phyloP scores from a whole-genome alignment of 2,797 vertebrate genomes.

The Phataginus tricuspis region DNA sequence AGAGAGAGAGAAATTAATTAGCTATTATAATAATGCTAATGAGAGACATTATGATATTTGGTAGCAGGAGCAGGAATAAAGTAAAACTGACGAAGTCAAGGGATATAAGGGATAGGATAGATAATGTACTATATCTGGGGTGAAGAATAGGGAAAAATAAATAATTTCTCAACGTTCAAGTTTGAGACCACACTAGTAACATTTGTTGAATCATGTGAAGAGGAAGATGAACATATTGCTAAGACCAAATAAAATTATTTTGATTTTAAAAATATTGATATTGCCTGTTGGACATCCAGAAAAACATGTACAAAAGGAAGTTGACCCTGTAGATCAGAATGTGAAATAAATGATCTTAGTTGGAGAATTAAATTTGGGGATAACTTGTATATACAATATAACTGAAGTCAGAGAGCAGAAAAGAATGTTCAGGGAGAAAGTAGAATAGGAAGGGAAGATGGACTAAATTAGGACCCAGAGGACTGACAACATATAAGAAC shows the following conservation, averaged over 20 bases:
- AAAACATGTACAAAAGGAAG: background rate
- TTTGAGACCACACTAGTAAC: background rate
- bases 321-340: background rate
- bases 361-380: background rate
- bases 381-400: background rate
- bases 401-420: background rate
- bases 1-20: background rate
- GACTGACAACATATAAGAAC: background rate
- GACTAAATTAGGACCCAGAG: background rate
- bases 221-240: background rate
- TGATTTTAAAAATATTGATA: background rate
- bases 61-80: background rate
- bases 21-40: background rate
- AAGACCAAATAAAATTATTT: background rate
- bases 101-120: background rate
- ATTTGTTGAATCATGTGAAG: background rate
- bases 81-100: background rate
- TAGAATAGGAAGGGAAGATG: background rate
- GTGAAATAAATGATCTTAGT: background rate
- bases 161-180: background rate
- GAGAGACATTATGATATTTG: background rate
- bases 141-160: background rate
- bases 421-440: background rate
- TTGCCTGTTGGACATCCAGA: background rate
- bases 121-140: background rate